These are phyloP conservation scores for Tenebrosternarchus preto DNA, from an alignment of 2,113 vertebrate genomes.

Conservation along the genomic window DNA sequence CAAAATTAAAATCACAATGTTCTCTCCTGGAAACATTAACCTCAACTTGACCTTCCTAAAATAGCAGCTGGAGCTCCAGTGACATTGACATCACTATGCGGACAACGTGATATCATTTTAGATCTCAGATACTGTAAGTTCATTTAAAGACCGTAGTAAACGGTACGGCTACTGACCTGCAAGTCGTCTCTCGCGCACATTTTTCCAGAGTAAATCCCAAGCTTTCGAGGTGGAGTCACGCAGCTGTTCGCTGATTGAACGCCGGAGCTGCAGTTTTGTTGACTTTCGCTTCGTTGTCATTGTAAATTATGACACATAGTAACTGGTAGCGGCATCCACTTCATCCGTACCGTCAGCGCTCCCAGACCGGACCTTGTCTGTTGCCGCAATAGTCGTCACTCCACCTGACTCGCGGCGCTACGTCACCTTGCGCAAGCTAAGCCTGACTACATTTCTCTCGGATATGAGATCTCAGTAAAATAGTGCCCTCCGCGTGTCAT, in stretches of 20 bases:
- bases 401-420: slow-evolving; percentile 67
- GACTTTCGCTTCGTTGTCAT: slow-evolving; percentile 80
- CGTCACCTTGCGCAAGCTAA: slow-evolving; percentile 66
- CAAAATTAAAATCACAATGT: neutral
- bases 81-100: slow-evolving; percentile 10
- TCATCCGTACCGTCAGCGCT: slow-evolving; percentile 41
- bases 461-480: neutral
- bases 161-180: slow-evolving; percentile 82
- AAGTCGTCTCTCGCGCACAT: slow-evolving; percentile 87
- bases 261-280: slow-evolving; percentile 80
- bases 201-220: slow-evolving; percentile 93
- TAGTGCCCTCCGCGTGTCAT: slow-evolving; percentile 10
- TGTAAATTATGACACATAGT: slow-evolving; percentile 70
- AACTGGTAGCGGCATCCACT: slow-evolving; percentile 41
- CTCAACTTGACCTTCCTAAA: slow-evolving; percentile 74
- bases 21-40: slow-evolving; percentile 57
- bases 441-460: slow-evolving; percentile 22
- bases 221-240: slow-evolving; percentile 91
- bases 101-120: neutral
- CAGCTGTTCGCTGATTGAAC: slow-evolving; percentile 94
- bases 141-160: neutral
- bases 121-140: neutral
- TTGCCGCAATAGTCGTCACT: slow-evolving; percentile 70
- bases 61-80: slow-evolving; percentile 49
- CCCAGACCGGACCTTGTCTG: neutral